Percentiles rank a stretch among this genome's conserved stretches.
These are phyloP conservation scores for Melanaphis sacchari DNA, from an alignment of 1,140 invertebrate species.

Conservation along the genomic window DNA sequence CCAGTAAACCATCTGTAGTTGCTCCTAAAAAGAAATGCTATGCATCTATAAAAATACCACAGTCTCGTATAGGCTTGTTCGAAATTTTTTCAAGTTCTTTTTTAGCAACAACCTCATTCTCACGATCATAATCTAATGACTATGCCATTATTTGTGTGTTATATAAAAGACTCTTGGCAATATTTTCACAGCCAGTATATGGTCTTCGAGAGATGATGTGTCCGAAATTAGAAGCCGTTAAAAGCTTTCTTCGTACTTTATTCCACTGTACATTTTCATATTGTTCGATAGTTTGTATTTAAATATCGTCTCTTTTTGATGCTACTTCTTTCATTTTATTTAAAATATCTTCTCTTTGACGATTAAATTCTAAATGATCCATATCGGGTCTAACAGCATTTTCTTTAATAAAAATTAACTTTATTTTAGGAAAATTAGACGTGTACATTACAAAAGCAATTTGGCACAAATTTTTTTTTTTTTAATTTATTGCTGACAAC, in stretches of 20 bases:
- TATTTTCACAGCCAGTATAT: neutral
- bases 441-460: neutral
- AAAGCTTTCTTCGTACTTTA: neutral
- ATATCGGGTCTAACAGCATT: neutral
- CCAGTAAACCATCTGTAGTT: neutral
- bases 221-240: neutral
- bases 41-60: neutral
- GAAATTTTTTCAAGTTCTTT: neutral
- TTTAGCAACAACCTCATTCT: neutral
- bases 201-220: neutral
- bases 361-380: neutral
- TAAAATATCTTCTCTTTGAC: neutral
- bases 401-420: neutral
- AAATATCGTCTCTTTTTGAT: neutral
- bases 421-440: neutral
- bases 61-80: neutral
- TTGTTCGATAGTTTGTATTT: neutral
- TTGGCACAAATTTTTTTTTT: neutral
- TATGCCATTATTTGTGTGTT: neutral
- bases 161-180: neutral
- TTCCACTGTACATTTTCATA: neutral
- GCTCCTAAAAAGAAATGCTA: neutral
- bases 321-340: neutral
- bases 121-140: neutral
- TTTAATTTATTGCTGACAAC: neutral